These are phyloP conservation scores for Linnaemya tessellans DNA, from an alignment of 2,888 invertebrate species.

Conservation along the genomic window DNA sequence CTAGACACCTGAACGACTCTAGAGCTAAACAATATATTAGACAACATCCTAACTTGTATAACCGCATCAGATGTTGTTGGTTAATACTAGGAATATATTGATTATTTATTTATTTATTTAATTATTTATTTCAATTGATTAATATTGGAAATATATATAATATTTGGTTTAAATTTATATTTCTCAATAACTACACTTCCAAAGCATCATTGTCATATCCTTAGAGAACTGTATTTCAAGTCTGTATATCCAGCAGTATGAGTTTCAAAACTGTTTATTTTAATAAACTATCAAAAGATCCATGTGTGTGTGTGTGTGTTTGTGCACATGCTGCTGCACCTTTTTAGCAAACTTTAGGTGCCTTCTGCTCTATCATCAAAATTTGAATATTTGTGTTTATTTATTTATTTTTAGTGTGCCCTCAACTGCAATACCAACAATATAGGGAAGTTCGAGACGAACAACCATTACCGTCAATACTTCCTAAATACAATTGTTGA, in stretches of 20 bases:
- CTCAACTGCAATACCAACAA: not conserved
- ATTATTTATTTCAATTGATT: too few species aligned
- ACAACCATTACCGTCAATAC: constrained; percentile 34
- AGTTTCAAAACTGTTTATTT: constrained; percentile 11
- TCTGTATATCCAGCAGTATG: not conserved
- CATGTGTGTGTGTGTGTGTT: not conserved
- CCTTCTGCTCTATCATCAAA: constrained; percentile 21
- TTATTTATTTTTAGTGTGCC: constrained; percentile 22
- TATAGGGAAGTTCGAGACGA: constrained; percentile 7
- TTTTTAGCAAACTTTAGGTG: not conserved
- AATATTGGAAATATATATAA: too few species aligned
- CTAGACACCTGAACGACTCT: too few species aligned
- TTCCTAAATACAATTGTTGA: constrained; percentile 50
- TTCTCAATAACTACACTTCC: constrained; percentile 51
- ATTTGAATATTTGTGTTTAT: constrained; percentile 56
- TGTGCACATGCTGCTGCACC: not conserved
- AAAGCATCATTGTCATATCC: constrained; percentile 49
- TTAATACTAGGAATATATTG: too few species aligned
- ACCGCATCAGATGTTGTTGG: too few species aligned
- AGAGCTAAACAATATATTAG: too few species aligned
- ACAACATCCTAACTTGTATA: too few species aligned
- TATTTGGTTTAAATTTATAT: constrained; percentile 9
- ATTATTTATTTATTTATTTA: too few species aligned
- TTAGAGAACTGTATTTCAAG: constrained; percentile 11
- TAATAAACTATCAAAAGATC: not conserved